These are phyloP conservation scores for Stichopus horrens DNA, from an alignment of 53 echinoderm and acorn worm species.

Conservation along the genomic window DNA sequence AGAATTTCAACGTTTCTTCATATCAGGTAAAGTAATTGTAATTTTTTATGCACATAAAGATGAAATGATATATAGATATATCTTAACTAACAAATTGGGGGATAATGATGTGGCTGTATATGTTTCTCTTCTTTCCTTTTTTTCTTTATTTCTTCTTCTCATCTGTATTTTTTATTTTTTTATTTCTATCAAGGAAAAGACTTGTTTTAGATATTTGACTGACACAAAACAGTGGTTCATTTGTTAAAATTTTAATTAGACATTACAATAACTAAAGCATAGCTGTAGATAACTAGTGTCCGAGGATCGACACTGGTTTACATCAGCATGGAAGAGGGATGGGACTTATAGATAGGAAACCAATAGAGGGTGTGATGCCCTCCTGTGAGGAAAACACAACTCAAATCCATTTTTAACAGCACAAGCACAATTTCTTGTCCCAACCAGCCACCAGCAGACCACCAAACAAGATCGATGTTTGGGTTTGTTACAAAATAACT, in stretches of 20 bases:
- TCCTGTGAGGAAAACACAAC: too few species aligned
- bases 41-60: slow-evolving; percentile 51
- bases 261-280: background rate
- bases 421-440: too few species aligned
- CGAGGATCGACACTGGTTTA: background rate
- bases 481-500: too few species aligned
- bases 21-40: slow-evolving; percentile 41
- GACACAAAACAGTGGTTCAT: background rate
- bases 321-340: too few species aligned
- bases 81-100: slow-evolving; percentile 15
- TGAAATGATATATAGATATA: slow-evolving; percentile 49
- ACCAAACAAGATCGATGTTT: too few species aligned
- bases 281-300: background rate
- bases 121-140: background rate
- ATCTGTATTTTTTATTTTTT: background rate
- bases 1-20: slow-evolving; percentile 36
- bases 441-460: too few species aligned
- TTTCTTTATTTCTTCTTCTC: background rate
- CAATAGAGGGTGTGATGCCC: too few species aligned
- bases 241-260: background rate
- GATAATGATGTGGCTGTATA: background rate
- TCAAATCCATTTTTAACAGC: too few species aligned
- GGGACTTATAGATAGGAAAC: too few species aligned
- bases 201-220: background rate
- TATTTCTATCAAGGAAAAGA: background rate